Evolutionary conservation across 2,113 vertebrate species (phyloP).

Genomic region (Arothron firmamentum): DNA sequence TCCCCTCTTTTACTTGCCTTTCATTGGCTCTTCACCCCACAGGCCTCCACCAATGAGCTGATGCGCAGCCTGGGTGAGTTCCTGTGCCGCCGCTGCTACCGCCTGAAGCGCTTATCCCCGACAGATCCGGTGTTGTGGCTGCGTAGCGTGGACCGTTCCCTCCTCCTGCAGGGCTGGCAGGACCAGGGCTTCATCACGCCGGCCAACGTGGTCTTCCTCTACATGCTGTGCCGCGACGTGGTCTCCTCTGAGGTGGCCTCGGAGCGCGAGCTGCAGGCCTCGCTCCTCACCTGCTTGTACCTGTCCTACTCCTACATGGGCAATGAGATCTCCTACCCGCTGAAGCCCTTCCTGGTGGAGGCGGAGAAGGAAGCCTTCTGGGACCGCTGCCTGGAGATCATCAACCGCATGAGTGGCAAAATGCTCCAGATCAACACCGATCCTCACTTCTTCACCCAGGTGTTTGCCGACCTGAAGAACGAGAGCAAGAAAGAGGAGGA

Average conservation of each 20-base stretch:
- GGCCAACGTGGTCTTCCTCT: conserved; percentile 78
- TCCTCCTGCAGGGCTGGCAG: conserved; percentile 77
- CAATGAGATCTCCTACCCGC: conserved; percentile 77
- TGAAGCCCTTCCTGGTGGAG: conserved; percentile 77
- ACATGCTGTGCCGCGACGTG: conserved; percentile 76
- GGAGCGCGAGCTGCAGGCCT: conserved; percentile 74
- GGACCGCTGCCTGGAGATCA: conserved; percentile 77
- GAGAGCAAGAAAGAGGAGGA: conserved; percentile 75
- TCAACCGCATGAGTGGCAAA: conserved; percentile 75
- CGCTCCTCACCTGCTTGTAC: conserved; percentile 77
- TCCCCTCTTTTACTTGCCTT: not conserved
- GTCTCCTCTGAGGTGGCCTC: conserved; percentile 72
- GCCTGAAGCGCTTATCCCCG: conserved; percentile 72
- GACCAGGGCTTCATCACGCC: conserved; percentile 78
- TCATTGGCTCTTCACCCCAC: not conserved
- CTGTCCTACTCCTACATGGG: conserved; percentile 79
- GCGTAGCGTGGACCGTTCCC: conserved; percentile 73
- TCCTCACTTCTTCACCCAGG: conserved; percentile 77
- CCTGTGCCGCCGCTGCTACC: conserved; percentile 74
- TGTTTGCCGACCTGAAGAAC: conserved; percentile 76
- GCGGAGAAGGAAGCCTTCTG: conserved; percentile 76
- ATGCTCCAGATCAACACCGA: conserved; percentile 80
- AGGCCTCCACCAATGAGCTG: conserved; percentile 76
- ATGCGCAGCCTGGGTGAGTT: conserved; percentile 76
- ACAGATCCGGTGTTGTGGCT: conserved; percentile 75